Percentiles rank a stretch among this genome's conserved stretches.
phyloP scores from a whole-genome alignment of 64 coral and sea anemone species.

The Astreopora myriophthalma region DNA sequence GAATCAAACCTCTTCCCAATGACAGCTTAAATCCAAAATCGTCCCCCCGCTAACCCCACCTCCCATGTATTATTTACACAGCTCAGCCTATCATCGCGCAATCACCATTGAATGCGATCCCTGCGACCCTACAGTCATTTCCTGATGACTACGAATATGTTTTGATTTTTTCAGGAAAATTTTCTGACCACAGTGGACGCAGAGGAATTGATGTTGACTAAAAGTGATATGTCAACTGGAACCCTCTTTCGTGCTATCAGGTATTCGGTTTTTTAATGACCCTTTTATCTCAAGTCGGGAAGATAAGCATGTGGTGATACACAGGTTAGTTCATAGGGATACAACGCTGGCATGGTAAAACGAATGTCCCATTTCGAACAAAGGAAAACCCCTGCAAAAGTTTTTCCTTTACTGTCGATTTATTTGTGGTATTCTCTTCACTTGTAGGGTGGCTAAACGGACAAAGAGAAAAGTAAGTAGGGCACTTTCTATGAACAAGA shows the following conservation, averaged over 20 bases:
- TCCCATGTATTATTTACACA: no score
- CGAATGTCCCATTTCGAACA: neutral
- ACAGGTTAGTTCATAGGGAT: no score
- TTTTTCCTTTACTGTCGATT: neutral
- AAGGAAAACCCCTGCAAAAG: neutral
- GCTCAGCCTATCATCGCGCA: neutral
- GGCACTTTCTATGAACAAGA: conserved; percentile 94
- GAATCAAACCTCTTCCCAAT: no score
- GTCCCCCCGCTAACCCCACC: no score
- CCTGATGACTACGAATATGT: neutral
- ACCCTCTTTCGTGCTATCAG: conserved; percentile 84
- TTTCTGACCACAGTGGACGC: conserved; percentile 89
- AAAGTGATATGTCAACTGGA: conserved; percentile 88
- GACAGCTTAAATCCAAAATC: no score
- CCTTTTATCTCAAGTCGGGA: no score
- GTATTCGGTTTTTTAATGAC: conserved; percentile 11
- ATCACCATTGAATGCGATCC: no score
- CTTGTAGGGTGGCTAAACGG: conserved; percentile 82
- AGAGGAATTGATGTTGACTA: conserved; percentile 86
- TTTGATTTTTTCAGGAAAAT: conserved; percentile 67
- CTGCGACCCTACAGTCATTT: neutral
- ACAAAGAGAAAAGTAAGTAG: conserved; percentile 93
- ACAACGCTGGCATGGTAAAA: no score
- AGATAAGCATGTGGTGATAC: no score
- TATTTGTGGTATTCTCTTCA: neutral